Evolutionary conservation across 1,140 invertebrate genomes (phyloP).

Genomic region (Leucophenga varia): DNA sequence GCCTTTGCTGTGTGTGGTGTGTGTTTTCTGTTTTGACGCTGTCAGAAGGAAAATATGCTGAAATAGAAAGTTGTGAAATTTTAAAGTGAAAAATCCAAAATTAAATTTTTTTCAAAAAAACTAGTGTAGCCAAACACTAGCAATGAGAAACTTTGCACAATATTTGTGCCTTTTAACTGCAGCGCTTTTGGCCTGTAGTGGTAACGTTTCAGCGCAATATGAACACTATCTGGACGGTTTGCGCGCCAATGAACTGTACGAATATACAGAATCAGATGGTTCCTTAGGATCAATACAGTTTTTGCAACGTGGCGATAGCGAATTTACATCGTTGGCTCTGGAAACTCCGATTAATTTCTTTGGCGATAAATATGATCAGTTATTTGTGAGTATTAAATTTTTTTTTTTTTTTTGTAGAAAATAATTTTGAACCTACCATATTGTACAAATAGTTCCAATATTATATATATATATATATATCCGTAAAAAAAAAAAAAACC

Average conservation of each 20-base stretch:
- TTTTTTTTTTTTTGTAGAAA: no score
- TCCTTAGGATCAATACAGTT: constrained; percentile 26
- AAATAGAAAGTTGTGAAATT: constrained; percentile 28
- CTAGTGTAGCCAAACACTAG: no score
- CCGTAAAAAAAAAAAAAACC: no score
- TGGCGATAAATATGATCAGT: constrained; percentile 66
- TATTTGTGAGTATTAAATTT: constrained; percentile 76
- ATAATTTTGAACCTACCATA: no score
- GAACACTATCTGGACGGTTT: constrained; percentile 42
- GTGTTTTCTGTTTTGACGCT: constrained; percentile 26
- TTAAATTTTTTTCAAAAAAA: no score
- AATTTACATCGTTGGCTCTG: constrained; percentile 56
- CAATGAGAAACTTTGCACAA: constrained; percentile 28
- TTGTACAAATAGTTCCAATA: no score
- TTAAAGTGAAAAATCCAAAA: constrained; percentile 15
- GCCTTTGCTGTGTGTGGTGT: constrained; percentile 7
- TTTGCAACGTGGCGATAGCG: constrained; percentile 52
- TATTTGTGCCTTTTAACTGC: constrained; percentile 24
- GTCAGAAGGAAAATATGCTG: constrained; percentile 8
- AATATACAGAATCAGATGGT: constrained; percentile 20
- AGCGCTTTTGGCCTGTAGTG: constrained; percentile 11
- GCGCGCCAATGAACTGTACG: constrained; percentile 40
- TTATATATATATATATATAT: no score
- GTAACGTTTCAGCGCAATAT: constrained; percentile 23
- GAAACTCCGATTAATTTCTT: constrained; percentile 71